Base-by-base conservation (phyloP, 2,888 invertebrate genomes). In the Zelleria hepariella region DNA sequence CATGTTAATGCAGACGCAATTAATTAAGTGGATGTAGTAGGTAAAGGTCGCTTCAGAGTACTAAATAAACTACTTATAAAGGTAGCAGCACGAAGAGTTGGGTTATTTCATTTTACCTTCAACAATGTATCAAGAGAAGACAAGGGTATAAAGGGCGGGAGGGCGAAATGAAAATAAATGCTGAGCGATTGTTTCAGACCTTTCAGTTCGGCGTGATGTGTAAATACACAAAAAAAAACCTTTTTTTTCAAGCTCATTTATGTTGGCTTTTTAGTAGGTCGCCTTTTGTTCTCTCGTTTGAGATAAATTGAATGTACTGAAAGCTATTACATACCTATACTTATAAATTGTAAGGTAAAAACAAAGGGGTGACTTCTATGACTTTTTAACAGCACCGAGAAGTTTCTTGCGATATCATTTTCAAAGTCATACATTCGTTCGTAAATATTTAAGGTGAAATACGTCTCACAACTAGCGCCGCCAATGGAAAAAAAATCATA, bases 61-160 rank as follows among this genome's bases (percentile, higher is more conserved):
- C 32, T 15, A 21, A 74, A 78, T 77, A 76, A 74, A 77, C 80
- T 78, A 77, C 73, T 69, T 69, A 74, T 69, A 77, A 75, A 42
- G 32, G 32, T 42, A 42, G 15, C 32, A 15, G 32, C 73, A 76
- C n/a, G n/a, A n/a, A 72, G 71, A 74, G 75, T 78, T 75, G 54
- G 26, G 54, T 54, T 82, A 82, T 82, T 82, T 82, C 77, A 82
- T 82, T 80, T 81, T 73, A 73, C 75, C 77, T 78, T 78, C 77
- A 79, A 77, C 82, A 72, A 82, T 83, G 81, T 80, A 83, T 84
- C 83, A 85, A 75, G 77, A 62, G 72, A 71, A 82, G 84, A 84
- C 83, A 77, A 79, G 85, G 85, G 85, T 83, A 76, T 71, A 78
- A 79, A 82, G 77, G 74, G 80, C 78, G 79, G 74, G 74, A 76